Evolutionary conservation across 2,797 vertebrate genomes (phyloP).

Genomic region (Paratrypauchen microcephalus): DNA sequence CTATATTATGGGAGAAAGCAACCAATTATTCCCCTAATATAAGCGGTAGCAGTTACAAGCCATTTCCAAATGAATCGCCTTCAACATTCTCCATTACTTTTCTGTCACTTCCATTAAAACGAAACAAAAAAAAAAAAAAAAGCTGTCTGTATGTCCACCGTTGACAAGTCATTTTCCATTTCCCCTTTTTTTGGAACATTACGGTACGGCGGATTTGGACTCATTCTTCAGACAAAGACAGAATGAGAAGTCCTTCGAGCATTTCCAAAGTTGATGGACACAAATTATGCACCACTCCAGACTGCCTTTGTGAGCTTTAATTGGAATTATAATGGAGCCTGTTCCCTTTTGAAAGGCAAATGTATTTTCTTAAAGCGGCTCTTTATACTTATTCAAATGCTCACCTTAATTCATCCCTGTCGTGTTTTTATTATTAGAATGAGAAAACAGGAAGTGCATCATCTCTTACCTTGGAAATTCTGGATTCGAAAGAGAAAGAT

Average conservation of each 20-base stretch:
- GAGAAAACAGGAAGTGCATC: slow-evolving; percentile 51
- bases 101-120: slow-evolving; percentile 44
- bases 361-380: slow-evolving; percentile 71
- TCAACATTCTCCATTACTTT: slow-evolving; percentile 37
- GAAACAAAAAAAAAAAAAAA: too few relatives aligned
- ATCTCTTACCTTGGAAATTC: slow-evolving; percentile 45
- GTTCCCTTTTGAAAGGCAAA: slow-evolving; percentile 56
- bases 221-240: slow-evolving; percentile 72
- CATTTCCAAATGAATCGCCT: slow-evolving; percentile 33
- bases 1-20: neutral
- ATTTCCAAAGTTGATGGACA: slow-evolving; percentile 76
- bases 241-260: slow-evolving; percentile 73
- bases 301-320: slow-evolving; percentile 75
- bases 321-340: slow-evolving; percentile 76
- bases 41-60: slow-evolving; percentile 16
- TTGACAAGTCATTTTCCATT: slow-evolving; percentile 69
- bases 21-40: slow-evolving; percentile 14
- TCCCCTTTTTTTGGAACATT: slow-evolving; percentile 51
- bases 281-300: slow-evolving; percentile 73
- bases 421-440: slow-evolving; percentile 63
- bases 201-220: slow-evolving; percentile 63
- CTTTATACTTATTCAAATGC: slow-evolving; percentile 72
- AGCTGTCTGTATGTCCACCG: slow-evolving; percentile 34
- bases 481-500: neutral
- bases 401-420: slow-evolving; percentile 70